Percentiles rank a stretch among this genome's conserved stretches.
These are phyloP conservation scores for Aix galericulata DNA, from an alignment of 2,113 vertebrate genomes.

Conservation along the genomic window DNA sequence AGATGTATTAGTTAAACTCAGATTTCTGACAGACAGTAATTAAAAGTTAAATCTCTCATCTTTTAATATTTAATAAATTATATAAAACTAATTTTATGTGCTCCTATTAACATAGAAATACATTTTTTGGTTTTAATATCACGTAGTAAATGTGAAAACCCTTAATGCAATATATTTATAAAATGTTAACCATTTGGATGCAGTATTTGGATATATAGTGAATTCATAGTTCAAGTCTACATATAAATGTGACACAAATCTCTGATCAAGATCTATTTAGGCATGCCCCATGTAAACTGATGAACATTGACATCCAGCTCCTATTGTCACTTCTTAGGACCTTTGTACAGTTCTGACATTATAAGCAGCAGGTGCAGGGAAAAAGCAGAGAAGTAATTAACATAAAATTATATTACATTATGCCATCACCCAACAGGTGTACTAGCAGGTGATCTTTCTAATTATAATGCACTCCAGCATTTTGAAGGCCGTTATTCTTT, in stretches of 20 bases:
- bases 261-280: conserved; percentile 30
- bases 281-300: conserved; percentile 21
- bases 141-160: not conserved
- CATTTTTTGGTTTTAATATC: not conserved
- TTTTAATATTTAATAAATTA: not conserved
- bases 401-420: conserved; percentile 72
- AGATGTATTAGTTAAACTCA: not conserved
- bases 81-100: not conserved
- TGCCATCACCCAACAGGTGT: conserved; percentile 75
- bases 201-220: not conserved
- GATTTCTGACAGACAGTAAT: not conserved
- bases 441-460: conserved; percentile 74
- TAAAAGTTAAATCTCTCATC: not conserved
- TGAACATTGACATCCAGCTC: conserved; percentile 38
- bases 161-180: not conserved
- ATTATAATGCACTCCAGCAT: conserved; percentile 50
- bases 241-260: conserved; percentile 21
- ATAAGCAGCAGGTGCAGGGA: conserved; percentile 65
- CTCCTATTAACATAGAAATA: not conserved
- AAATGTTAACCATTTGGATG: not conserved
- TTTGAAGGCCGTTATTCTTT: conserved; percentile 55
- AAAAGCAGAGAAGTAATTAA: conserved; percentile 61
- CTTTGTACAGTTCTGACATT: conserved; percentile 57
- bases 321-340: conserved; percentile 48
- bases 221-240: conserved; percentile 17